Percentiles rank a stretch among this genome's conserved stretches.
phyloP scores from a whole-genome alignment of 2,888 invertebrate genomes.

The Caradrina clavipalpis region DNA sequence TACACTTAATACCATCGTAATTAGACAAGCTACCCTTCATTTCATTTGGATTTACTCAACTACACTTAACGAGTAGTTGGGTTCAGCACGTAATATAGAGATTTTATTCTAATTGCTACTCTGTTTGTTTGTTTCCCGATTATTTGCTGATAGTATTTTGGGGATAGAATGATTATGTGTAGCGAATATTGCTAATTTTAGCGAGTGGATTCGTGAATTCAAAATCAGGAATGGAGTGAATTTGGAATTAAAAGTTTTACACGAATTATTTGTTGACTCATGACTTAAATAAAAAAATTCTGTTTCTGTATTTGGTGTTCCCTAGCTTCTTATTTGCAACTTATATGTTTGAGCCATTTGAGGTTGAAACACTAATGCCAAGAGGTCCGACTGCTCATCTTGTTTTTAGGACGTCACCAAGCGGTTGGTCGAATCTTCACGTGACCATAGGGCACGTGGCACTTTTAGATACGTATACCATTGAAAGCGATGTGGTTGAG shows the following conservation, averaged over 20 bases:
- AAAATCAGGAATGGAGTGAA: background rate
- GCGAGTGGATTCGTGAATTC: constrained; percentile 1
- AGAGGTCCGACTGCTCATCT: too few species aligned
- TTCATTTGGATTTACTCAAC: constrained; percentile 73
- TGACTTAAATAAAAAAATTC: too few species aligned
- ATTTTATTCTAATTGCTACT: constrained; percentile 58
- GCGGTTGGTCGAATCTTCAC: too few species aligned
- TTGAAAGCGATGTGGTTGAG: too few species aligned
- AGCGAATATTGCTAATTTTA: background rate
- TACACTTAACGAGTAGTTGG: constrained; percentile 59
- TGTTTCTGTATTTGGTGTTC: too few species aligned
- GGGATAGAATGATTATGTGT: constrained; percentile 6
- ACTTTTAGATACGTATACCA: too few species aligned
- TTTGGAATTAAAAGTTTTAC: background rate
- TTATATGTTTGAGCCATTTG: too few species aligned
- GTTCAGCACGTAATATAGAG: constrained; percentile 64
- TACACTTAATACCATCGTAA: constrained; percentile 72
- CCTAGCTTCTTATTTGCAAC: too few species aligned
- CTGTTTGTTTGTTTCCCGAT: constrained; percentile 13
- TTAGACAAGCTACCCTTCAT: constrained; percentile 76
- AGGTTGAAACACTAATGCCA: too few species aligned
- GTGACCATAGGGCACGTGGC: too few species aligned
- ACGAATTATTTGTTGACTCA: too few species aligned
- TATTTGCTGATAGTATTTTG: constrained; percentile 22
- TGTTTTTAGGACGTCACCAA: too few species aligned